Evolutionary conservation across 37 sponge, comb jelly and placozoan species (phyloP).

Genomic region (Beroe ovata): DNA sequence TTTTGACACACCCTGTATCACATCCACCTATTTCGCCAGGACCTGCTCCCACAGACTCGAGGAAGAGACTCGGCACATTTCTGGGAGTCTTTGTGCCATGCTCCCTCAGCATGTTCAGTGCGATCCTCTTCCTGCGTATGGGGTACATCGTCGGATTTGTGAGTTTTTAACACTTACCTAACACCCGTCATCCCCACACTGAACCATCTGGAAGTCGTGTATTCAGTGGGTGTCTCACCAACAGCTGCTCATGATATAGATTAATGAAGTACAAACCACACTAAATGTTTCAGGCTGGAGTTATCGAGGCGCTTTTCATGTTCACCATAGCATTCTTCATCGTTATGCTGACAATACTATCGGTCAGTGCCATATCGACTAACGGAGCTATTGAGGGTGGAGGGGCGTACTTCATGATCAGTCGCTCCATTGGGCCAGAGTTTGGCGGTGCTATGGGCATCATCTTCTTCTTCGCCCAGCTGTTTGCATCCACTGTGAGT

Average conservation of each 20-base stretch:
- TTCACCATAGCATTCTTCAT: constrained; percentile 81
- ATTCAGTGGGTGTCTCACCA: too few species aligned
- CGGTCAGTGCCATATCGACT: constrained; percentile 98
- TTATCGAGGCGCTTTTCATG: constrained; percentile 80
- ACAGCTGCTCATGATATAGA: too few species aligned
- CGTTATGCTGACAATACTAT: constrained; percentile 86
- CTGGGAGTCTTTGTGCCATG: constrained; percentile 94
- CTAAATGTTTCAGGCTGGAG: constrained; percentile 82
- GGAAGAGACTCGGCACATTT: constrained; percentile 86
- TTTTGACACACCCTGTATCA: too few species aligned
- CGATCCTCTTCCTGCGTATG: constrained; percentile 92
- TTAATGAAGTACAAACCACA: too few species aligned
- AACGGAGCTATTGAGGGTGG: constrained; percentile 93
- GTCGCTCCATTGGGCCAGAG: constrained; percentile 82
- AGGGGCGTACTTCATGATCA: constrained; percentile 93
- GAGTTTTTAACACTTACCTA: too few species aligned
- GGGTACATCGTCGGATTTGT: constrained; percentile 94
- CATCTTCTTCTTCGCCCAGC: constrained; percentile 93
- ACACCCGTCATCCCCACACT: too few species aligned
- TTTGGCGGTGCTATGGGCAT: constrained; percentile 97
- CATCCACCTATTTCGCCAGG: background rate
- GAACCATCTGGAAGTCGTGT: too few species aligned
- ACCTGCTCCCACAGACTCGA: constrained; percentile 11
- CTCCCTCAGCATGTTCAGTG: constrained; percentile 92
- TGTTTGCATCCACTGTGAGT: constrained; percentile 94